phyloP scores from a whole-genome alignment of 1,140 invertebrate genomes.

The Penaeus vannamei region DNA sequence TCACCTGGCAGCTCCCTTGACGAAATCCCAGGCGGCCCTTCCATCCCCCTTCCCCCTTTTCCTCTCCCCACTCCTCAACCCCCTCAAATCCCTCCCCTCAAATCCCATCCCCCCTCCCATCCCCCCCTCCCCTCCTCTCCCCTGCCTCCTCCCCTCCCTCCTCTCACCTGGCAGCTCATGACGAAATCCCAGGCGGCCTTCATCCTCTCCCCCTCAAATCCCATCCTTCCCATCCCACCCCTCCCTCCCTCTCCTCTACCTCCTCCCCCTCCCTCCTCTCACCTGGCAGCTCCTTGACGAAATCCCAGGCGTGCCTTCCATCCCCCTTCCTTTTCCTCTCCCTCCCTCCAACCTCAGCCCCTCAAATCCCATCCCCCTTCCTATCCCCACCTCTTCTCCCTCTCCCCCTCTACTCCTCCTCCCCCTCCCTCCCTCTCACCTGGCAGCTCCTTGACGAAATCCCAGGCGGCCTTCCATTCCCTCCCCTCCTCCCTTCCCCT shows the following conservation, averaged over 20 bases:
- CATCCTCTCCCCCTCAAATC: background rate
- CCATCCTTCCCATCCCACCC: background rate
- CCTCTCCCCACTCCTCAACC: background rate
- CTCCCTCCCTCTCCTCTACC: background rate
- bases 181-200: background rate
- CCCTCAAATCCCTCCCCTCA: background rate
- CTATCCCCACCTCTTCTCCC: background rate
- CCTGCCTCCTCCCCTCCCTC: background rate
- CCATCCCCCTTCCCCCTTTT: background rate
- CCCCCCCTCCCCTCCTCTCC: background rate
- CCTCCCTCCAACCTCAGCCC: background rate
- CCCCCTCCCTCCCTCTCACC: slow-evolving; percentile 13
- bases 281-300: no score
- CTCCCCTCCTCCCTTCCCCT: background rate
- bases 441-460: slow-evolving; percentile 52
- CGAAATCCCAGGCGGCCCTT: no score
- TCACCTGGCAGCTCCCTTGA: background rate
- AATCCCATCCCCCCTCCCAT: background rate
- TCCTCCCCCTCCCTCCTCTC: background rate
- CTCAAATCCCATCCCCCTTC: background rate
- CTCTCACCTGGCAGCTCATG: background rate
- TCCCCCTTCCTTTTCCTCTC: background rate
- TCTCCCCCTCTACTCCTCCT: no score
- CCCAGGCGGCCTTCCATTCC: slow-evolving; percentile 36
- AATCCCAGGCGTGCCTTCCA: background rate